Conservation (phyloP, 2,888 invertebrate genomes). For the Loripinus fragilis region DNA sequence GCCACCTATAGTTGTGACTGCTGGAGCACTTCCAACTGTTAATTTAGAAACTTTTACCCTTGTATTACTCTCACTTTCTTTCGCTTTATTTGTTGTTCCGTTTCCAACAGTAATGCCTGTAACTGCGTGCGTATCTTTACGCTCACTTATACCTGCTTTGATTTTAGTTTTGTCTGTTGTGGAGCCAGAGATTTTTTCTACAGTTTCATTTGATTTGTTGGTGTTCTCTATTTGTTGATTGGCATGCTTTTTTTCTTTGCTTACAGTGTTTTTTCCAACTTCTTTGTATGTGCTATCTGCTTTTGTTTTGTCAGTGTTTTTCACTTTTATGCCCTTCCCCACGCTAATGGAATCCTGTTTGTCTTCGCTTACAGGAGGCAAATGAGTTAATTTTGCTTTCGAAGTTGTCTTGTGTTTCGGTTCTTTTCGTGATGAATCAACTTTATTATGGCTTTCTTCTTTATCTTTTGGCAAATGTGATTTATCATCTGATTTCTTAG, state of each 20-base stretch:
- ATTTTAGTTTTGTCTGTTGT: neutral
- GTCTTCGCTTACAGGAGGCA: neutral
- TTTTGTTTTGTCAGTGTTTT: neutral
- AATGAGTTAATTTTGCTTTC: neutral
- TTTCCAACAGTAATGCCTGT: neutral
- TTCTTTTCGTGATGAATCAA: too few species aligned
- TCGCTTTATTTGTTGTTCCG: neutral
- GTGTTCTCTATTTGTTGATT: neutral
- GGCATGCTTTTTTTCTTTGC: neutral
- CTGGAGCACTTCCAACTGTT: constrained; percentile 4
- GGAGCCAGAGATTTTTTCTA: neutral
- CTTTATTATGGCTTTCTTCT: too few species aligned
- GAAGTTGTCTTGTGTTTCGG: too few species aligned
- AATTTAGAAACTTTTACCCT: neutral
- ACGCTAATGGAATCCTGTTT: neutral
- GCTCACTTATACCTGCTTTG: neutral
- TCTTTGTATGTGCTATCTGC: neutral
- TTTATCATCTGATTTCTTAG: neutral
- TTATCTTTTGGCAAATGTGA: too few species aligned
- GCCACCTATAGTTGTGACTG: neutral
- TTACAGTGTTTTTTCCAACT: neutral
- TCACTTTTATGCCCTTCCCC: neutral
- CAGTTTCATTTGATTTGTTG: neutral
- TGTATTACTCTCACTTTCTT: neutral
- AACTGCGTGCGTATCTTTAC: constrained; percentile 3